Conservation (phyloP, 2,113 vertebrate genomes). For the Globicephala melas region DNA sequence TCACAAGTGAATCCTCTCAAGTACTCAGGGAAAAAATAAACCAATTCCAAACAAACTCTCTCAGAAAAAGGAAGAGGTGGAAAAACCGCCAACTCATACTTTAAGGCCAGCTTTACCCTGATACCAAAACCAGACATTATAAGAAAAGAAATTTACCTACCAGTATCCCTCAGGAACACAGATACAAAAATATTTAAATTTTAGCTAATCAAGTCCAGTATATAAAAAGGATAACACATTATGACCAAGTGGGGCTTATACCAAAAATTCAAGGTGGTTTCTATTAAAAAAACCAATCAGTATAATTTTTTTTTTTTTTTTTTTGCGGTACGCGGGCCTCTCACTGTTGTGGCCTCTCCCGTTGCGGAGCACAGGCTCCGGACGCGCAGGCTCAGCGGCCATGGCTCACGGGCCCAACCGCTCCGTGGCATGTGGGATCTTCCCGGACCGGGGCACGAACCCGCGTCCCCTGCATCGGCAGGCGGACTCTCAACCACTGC, state of each 20-base stretch:
- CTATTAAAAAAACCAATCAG: not conserved
- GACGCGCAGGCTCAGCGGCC: no score
- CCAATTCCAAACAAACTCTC: not conserved
- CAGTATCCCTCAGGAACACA: not conserved
- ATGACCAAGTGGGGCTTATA: not conserved
- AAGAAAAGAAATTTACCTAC: not conserved
- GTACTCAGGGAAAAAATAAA: not conserved
- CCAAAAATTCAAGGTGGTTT: not conserved
- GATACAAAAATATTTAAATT: not conserved
- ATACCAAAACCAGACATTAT: not conserved
- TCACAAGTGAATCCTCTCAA: not conserved
- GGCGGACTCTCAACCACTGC: no score
- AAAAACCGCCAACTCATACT: not conserved
- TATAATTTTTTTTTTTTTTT: not conserved
- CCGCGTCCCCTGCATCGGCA: no score
- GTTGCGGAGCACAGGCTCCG: not conserved
- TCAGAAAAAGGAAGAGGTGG: not conserved
- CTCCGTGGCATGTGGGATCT: no score
- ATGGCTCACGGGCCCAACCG: no score
- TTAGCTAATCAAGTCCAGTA: not conserved
- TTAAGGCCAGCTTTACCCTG: not conserved
- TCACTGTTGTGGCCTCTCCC: no score
- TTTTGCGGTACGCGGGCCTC: no score
- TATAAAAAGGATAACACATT: not conserved
- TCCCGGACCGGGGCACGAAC: no score